Conservation (phyloP, 2,113 vertebrate genomes). For the Nycticryphes semicollaris region DNA sequence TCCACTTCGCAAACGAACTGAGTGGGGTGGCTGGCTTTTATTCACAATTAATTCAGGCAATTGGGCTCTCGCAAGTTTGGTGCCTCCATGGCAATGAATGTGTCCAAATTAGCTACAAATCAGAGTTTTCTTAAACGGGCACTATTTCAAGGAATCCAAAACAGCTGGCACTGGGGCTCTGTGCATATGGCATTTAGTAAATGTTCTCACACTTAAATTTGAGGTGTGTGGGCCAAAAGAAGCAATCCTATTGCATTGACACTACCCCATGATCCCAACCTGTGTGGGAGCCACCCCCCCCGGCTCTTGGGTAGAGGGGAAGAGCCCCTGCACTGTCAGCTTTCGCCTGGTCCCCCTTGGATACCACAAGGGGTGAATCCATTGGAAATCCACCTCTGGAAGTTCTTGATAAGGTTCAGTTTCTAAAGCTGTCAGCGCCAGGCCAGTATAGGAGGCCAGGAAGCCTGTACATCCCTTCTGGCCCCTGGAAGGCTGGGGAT, state of each 20-base stretch:
- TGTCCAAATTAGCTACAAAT: not conserved
- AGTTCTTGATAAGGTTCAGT: not conserved
- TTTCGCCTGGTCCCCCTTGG: not conserved
- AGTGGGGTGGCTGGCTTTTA: not conserved
- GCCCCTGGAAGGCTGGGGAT: not conserved
- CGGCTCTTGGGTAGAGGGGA: not conserved
- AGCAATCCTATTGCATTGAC: not conserved
- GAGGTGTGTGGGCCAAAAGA: not conserved
- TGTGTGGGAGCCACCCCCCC: not conserved
- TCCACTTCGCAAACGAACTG: not conserved
- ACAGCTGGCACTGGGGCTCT: not conserved
- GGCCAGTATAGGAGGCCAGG: not conserved
- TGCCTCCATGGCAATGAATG: not conserved
- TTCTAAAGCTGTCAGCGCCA: not conserved
- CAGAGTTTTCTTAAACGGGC: not conserved
- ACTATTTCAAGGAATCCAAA: not conserved
- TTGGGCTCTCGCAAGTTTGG: not conserved
- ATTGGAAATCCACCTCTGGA: not conserved
- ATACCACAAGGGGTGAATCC: not conserved
- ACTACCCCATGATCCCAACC: not conserved
- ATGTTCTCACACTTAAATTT: not conserved
- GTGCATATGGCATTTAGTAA: not conserved
- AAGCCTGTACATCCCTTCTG: not conserved
- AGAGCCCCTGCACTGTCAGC: not conserved
- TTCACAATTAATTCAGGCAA: not conserved